A percentile compares a stretch with the other conserved stretches of the same genome.
phyloP scores from a whole-genome alignment of 2,888 invertebrate genomes.

The Rhimphoctona megacephalus region DNA sequence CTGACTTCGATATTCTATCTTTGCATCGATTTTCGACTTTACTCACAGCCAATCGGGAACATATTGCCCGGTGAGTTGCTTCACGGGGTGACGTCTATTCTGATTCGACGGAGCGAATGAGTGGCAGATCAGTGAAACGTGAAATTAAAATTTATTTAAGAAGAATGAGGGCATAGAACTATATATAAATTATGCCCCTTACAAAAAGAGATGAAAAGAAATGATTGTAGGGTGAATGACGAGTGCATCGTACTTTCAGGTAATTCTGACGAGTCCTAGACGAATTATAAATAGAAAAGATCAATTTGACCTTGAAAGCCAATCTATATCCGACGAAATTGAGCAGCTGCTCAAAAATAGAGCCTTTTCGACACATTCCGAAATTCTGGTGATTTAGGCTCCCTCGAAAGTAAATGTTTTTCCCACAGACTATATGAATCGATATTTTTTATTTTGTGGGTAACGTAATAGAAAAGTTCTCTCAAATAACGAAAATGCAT shows the following conservation, averaged over 20 bases:
- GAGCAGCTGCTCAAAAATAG: slow-evolving; percentile 28
- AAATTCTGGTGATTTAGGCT: not conserved
- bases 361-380: slow-evolving; percentile 6
- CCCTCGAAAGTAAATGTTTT: not conserved
- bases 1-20: slow-evolving; percentile 37
- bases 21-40: slow-evolving; percentile 77
- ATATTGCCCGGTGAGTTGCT: slow-evolving; percentile 81
- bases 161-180: slow-evolving; percentile 59
- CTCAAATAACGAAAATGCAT: not conserved
- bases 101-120: slow-evolving; percentile 76
- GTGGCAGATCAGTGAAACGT: slow-evolving; percentile 76
- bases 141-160: slow-evolving; percentile 81
- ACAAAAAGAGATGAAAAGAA: not conserved
- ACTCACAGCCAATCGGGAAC: slow-evolving; percentile 79
- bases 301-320: slow-evolving; percentile 14
- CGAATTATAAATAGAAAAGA: slow-evolving; percentile 34
- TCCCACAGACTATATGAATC: not conserved
- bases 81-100: slow-evolving; percentile 73
- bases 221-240: slow-evolving; percentile 24
- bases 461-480: not conserved
- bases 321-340: not conserved
- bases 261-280: slow-evolving; percentile 23
- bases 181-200: slow-evolving; percentile 34
- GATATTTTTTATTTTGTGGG: not conserved
- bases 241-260: slow-evolving; percentile 37